Conservation (phyloP, 53 echinoderm and acorn worm species). For the Mesocentrotus franciscanus region DNA sequence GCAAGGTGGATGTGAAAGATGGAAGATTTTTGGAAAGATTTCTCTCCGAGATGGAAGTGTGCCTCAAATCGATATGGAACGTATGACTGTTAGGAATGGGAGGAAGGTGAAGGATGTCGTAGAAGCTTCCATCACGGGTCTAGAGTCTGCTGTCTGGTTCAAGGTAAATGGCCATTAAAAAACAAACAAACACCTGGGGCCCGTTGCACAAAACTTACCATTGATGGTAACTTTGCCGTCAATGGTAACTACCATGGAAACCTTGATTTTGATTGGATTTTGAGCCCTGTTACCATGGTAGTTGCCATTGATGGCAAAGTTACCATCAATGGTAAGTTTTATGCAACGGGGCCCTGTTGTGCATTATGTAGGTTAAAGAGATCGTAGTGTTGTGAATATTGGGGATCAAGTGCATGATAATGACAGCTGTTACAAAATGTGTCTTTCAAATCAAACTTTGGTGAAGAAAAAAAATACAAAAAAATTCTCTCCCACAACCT, state of each 20-base stretch:
- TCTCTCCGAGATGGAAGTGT: slow-evolving; percentile 73
- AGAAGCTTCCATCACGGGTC: slow-evolving; percentile 69
- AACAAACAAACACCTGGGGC: neutral
- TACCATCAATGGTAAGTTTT: too few species aligned
- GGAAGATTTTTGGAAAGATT: slow-evolving; percentile 70
- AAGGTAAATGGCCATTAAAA: slow-evolving; percentile 69
- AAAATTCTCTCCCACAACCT: too few species aligned
- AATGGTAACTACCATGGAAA: too few species aligned
- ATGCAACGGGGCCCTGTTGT: too few species aligned
- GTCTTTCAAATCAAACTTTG: too few species aligned
- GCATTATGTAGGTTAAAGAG: neutral
- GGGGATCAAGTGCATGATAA: neutral
- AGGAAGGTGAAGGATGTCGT: slow-evolving; percentile 31
- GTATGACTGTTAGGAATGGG: neutral
- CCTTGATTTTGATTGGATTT: too few species aligned
- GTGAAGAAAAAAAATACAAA: too few species aligned
- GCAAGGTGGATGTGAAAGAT: slow-evolving; percentile 61
- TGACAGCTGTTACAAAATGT: neutral
- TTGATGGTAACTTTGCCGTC: too few species aligned
- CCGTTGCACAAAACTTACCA: too few species aligned
- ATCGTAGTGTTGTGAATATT: neutral
- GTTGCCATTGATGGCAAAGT: too few species aligned
- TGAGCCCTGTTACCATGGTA: too few species aligned
- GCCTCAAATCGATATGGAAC: slow-evolving; percentile 64
- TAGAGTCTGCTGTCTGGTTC: slow-evolving; percentile 86